A percentile compares a stretch with the other conserved stretches of the same genome.
Evolutionary conservation across 1,140 invertebrate species (phyloP).

Genomic region (Coenobita brevimanus): DNA sequence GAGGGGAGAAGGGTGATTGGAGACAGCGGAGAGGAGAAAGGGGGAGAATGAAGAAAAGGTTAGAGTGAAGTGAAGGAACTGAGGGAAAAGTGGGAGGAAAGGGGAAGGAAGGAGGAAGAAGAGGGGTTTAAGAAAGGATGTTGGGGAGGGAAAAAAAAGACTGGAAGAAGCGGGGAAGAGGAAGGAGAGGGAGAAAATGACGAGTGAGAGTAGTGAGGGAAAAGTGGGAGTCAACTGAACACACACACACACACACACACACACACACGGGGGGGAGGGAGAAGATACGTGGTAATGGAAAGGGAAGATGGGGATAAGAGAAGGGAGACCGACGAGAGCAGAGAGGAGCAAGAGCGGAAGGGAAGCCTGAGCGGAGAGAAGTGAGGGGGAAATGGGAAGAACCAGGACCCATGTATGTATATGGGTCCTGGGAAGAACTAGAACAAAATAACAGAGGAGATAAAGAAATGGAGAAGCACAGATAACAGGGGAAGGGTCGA

Average conservation of each 20-base stretch:
- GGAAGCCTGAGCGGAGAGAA: background rate
- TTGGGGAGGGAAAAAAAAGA: background rate
- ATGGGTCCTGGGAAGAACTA: background rate
- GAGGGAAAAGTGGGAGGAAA: background rate
- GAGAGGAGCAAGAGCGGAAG: background rate
- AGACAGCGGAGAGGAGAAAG: too few relatives aligned
- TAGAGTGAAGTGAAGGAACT: background rate
- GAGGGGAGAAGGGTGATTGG: too few relatives aligned
- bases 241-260: background rate
- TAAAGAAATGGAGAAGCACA: background rate
- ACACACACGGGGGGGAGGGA: background rate
- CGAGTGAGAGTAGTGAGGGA: background rate
- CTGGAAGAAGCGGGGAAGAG: background rate
- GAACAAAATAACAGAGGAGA: background rate
- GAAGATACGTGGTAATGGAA: background rate
- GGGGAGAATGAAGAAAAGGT: background rate
- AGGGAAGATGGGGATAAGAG: background rate
- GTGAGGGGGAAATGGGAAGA: background rate
- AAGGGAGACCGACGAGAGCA: background rate
- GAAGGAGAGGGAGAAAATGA: background rate
- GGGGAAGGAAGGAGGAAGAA: background rate
- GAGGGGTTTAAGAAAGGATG: background rate
- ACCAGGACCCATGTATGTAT: background rate
- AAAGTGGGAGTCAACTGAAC: background rate
- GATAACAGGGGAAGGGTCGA: background rate